Evolutionary conservation across 2,113 vertebrate genomes (phyloP), one percentile per base, ranked within the genome.

Genomic region (Rafetus swinhoei): DNA sequence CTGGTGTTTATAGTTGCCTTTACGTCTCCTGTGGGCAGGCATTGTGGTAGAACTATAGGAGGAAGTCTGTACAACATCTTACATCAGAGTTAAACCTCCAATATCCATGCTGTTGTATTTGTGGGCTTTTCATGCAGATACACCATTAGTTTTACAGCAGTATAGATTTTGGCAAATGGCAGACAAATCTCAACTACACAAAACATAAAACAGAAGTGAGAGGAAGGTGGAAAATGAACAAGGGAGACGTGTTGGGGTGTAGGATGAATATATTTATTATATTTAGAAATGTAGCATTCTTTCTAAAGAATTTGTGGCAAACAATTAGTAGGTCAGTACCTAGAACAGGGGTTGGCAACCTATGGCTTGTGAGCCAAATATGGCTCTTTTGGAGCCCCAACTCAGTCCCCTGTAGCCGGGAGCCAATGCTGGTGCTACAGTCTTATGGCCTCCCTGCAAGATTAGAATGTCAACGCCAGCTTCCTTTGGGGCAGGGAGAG

Each of bases 241-340:
- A 69, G 54, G 9, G 9, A 29, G 52, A 18, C 3, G 0, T 83
- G 1, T 85, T 93, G 88, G 39, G 7, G 57, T 76, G 92, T 1
- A n/a, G 84, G 9, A 60, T 79, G 52, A 60, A 88, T 81, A 77
- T 10, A 32, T 62, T 7, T 10, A 32, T 62, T 7, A 59, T 35
- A 4, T 86, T 81, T 16, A 82, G 0, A 4, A 3, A 59, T 21
- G 9, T 29, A 62, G 12, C 27, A 25, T 32, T 9, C 1, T 83
- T 2, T n/a, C n/a, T n/a, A n/a, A n/a, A n/a, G n/a, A 52, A 24
- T 60, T 93, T 13, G 9, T 87, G 79, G 57, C 25, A 12, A 29
- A 0, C 15, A 0, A 1, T 77, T 3, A 0, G 57, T 84, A 85
- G 52, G 81, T 2, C 29, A 35, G 25, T 50, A 45, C 50, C 15